These are phyloP conservation scores for Oxyura jamaicensis DNA, from an alignment of 2,113 vertebrate genomes.

Conservation along the genomic window DNA sequence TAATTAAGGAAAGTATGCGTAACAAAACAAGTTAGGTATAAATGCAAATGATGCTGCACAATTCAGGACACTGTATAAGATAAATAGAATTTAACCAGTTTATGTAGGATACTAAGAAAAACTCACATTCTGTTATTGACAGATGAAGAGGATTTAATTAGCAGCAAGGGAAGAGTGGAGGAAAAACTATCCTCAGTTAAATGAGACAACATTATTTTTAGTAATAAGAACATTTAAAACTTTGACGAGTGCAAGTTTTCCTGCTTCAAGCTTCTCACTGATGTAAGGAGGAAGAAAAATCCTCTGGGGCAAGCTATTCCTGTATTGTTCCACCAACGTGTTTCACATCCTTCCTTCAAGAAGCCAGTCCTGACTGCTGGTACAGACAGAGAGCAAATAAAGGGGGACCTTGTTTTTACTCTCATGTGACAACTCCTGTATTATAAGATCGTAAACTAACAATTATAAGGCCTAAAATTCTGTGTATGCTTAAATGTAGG, in stretches of 20 bases:
- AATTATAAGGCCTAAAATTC: neutral
- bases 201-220: neutral
- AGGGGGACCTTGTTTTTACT: neutral
- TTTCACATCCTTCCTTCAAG: neutral
- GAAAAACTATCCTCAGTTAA: neutral
- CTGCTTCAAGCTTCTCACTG: neutral
- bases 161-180: neutral
- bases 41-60: slow-evolving; percentile 13
- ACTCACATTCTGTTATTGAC: neutral
- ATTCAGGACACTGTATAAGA: neutral
- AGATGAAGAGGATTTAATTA: slow-evolving; percentile 46
- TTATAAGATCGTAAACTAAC: neutral
- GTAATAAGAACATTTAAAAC: neutral
- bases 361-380: neutral
- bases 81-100: slow-evolving; percentile 14
- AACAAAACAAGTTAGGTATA: neutral
- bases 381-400: neutral
- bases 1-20: neutral
- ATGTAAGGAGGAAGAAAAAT: neutral
- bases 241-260: neutral
- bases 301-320: neutral
- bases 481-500: neutral
- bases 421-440: neutral
- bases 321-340: neutral
- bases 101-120: neutral